Percentiles rank a stretch among this genome's conserved stretches.
Conservation (phyloP, 2,888 invertebrate genomes). For the Blastobasis lacticolella region DNA sequence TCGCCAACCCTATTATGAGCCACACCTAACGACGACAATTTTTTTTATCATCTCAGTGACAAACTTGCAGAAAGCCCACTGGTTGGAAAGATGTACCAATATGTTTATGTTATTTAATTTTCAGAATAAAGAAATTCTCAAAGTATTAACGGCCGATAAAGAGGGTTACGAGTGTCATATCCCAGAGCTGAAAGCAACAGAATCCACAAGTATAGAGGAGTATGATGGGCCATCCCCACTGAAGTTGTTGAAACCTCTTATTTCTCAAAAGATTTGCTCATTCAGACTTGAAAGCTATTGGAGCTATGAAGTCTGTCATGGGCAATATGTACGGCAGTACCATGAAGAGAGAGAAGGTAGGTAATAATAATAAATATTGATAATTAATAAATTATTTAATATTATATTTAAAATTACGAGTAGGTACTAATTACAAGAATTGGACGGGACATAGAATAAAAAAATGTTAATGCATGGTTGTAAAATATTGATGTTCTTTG, state of each 20-base stretch:
- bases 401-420: neutral
- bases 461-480: too few relatives aligned
- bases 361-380: neutral
- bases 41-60: neutral
- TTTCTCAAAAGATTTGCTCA: constrained; percentile 86
- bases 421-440: neutral
- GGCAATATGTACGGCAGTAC: constrained; percentile 91
- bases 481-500: too few relatives aligned
- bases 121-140: constrained; percentile 71
- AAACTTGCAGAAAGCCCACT: neutral
- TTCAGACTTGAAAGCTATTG: constrained; percentile 93
- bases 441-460: neutral
- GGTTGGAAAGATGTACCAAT: neutral
- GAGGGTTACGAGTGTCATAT: constrained; percentile 89
- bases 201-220: constrained; percentile 70
- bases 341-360: constrained; percentile 93
- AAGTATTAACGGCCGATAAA: constrained; percentile 82
- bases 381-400: too few relatives aligned
- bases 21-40: neutral
- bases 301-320: constrained; percentile 98
- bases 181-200: constrained; percentile 77
- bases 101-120: neutral
- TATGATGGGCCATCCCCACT: constrained; percentile 85
- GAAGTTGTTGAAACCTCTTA: constrained; percentile 83
- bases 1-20: too few relatives aligned